phyloP scores from a whole-genome alignment of 2,113 vertebrate genomes.

The Monopterus albus region DNA sequence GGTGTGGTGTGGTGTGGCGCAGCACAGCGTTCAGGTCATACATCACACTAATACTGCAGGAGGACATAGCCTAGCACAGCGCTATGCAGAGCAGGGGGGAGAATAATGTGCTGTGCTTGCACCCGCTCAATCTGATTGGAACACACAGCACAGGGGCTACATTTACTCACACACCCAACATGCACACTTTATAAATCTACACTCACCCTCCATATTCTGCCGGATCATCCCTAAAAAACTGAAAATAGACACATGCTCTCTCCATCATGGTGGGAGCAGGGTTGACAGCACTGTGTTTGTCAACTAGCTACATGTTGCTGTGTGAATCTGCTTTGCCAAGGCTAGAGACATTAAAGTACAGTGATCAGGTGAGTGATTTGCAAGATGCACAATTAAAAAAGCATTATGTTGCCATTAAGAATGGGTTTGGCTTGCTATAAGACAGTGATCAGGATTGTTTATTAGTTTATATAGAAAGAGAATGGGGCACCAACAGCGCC shows the following conservation, averaged over 20 bases:
- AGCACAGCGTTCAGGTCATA: conserved; percentile 73
- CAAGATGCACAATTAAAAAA: conserved; percentile 59
- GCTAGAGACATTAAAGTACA: conserved; percentile 27
- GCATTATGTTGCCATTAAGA: conserved; percentile 45
- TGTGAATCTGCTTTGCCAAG: conserved; percentile 14
- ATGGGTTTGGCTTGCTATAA: conserved; percentile 27
- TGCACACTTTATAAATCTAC: conserved; percentile 74
- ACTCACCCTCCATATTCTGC: conserved; percentile 49
- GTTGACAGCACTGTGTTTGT: conserved; percentile 19
- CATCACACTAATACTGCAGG: conserved; percentile 81
- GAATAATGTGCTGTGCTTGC: conserved; percentile 80
- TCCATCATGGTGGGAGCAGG: conserved; percentile 48
- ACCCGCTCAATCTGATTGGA: conserved; percentile 80
- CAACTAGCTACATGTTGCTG: conserved; percentile 22
- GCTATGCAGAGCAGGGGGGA: conserved; percentile 79
- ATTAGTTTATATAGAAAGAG: conserved; percentile 38
- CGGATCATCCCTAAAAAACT: conserved; percentile 61
- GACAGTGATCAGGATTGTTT: conserved; percentile 37
- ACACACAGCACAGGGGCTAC: conserved; percentile 66
- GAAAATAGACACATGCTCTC: conserved; percentile 50
- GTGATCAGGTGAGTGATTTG: conserved; percentile 25
- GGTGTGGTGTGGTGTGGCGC: conserved; percentile 58
- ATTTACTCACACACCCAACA: conserved; percentile 70
- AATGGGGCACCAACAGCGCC: conserved; percentile 4
- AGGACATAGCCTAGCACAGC: conserved; percentile 76